Evolutionary conservation across 1,140 invertebrate genomes (phyloP).

Genomic region (Zaprionus vittiger): DNA sequence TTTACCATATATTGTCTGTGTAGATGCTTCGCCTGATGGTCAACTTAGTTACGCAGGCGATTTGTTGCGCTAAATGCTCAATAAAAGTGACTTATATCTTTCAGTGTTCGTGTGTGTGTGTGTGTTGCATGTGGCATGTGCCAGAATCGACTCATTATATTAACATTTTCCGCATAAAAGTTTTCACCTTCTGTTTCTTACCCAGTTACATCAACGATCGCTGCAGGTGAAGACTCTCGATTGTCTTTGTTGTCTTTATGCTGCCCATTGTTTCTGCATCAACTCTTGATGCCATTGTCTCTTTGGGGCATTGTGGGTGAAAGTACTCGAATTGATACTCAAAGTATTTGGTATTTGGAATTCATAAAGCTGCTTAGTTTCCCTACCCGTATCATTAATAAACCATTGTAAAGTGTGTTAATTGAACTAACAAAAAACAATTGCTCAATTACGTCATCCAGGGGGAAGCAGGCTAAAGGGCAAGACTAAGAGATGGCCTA

Average conservation of each 20-base stretch:
- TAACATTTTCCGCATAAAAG: constrained; percentile 50
- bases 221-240: constrained; percentile 60
- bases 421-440: constrained; percentile 57
- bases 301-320: constrained; percentile 58
- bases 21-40: constrained; percentile 12
- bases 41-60: constrained; percentile 49
- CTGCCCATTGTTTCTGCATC: constrained; percentile 60
- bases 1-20: constrained; percentile 32
- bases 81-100: constrained; percentile 67
- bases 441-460: constrained; percentile 60
- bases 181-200: constrained; percentile 41
- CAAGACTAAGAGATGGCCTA: constrained; percentile 12
- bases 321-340: constrained; percentile 46
- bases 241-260: constrained; percentile 45
- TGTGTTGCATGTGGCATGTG: constrained; percentile 48
- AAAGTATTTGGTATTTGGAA: not conserved
- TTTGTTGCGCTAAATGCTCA: constrained; percentile 51
- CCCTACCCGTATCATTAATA: constrained; percentile 63
- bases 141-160: constrained; percentile 37
- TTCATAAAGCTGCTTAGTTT: constrained; percentile 37
- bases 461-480: not conserved
- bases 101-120: not conserved
- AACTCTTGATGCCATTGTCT: constrained; percentile 61
- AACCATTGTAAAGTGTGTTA: constrained; percentile 68
- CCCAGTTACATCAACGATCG: constrained; percentile 64